A percentile compares a stretch with the other conserved stretches of the same genome.
phyloP scores from a whole-genome alignment of 2,797 vertebrate genomes.

The Antrozous pallidus region DNA sequence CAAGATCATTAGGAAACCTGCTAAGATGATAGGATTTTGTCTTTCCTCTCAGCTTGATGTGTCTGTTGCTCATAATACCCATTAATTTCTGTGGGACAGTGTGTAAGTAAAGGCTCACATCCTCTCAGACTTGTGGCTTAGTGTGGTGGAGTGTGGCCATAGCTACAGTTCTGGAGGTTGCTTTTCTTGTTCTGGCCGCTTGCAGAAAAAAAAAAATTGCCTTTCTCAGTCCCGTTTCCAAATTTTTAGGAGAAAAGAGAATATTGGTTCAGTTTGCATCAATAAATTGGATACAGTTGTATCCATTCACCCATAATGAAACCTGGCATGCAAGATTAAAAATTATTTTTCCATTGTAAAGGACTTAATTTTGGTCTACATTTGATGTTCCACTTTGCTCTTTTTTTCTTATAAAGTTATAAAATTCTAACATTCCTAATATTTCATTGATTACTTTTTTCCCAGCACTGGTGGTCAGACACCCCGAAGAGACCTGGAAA shows the following conservation, averaged over 20 bases:
- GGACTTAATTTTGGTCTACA: neutral
- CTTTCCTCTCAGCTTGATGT: neutral
- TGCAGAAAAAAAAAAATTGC: neutral
- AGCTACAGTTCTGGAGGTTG: neutral
- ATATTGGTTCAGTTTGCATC: neutral
- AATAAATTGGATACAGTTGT: neutral
- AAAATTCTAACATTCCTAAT: neutral
- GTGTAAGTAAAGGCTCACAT: neutral
- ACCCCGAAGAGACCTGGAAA: constrained; percentile 96
- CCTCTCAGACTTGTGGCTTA: neutral
- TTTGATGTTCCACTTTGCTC: neutral
- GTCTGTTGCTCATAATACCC: neutral
- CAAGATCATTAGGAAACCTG: neutral
- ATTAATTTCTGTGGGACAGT: neutral
- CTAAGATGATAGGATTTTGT: neutral
- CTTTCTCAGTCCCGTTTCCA: neutral
- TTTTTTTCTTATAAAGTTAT: neutral
- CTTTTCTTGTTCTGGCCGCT: neutral
- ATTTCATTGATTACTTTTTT: constrained; percentile 45
- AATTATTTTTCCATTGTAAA: neutral
- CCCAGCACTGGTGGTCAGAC: constrained; percentile 95
- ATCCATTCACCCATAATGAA: neutral
- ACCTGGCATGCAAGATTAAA: neutral
- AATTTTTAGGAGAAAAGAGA: neutral
- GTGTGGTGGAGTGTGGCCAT: neutral